These are phyloP conservation scores for Belonocnema kinseyi DNA, from an alignment of 1,140 invertebrate species.

Conservation along the genomic window DNA sequence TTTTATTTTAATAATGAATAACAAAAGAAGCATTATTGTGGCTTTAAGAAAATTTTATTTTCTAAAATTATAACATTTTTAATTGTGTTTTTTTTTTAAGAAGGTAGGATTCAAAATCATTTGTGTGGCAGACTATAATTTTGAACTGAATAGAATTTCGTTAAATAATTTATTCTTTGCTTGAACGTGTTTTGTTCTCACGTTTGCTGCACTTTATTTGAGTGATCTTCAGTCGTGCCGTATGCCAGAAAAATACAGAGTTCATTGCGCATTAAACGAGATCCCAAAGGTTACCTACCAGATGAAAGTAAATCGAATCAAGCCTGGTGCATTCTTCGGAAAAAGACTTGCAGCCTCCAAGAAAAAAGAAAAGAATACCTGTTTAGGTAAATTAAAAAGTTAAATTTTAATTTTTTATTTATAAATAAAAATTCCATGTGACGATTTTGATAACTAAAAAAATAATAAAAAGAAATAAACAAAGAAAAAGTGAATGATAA, in stretches of 20 bases:
- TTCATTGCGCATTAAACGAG: constrained; percentile 14
- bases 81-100: not conserved
- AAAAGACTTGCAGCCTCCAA: not conserved
- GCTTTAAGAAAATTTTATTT: too few species aligned
- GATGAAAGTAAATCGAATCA: constrained; percentile 63
- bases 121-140: not conserved
- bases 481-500: too few species aligned
- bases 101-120: not conserved
- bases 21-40: too few species aligned
- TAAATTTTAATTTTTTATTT: too few species aligned
- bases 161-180: not conserved
- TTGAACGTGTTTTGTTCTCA: not conserved
- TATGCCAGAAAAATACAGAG: not conserved
- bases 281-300: constrained; percentile 63
- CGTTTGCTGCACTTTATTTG: not conserved
- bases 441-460: too few species aligned
- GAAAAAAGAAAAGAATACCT: not conserved
- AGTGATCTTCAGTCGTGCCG: not conserved
- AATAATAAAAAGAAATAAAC: too few species aligned
- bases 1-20: too few species aligned
- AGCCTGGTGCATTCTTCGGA: constrained; percentile 16
- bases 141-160: too few species aligned
- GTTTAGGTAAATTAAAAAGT: too few species aligned
- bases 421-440: too few species aligned
- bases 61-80: too few species aligned